Conservation (phyloP, 2,113 vertebrate species). For the Dromas ardeola region DNA sequence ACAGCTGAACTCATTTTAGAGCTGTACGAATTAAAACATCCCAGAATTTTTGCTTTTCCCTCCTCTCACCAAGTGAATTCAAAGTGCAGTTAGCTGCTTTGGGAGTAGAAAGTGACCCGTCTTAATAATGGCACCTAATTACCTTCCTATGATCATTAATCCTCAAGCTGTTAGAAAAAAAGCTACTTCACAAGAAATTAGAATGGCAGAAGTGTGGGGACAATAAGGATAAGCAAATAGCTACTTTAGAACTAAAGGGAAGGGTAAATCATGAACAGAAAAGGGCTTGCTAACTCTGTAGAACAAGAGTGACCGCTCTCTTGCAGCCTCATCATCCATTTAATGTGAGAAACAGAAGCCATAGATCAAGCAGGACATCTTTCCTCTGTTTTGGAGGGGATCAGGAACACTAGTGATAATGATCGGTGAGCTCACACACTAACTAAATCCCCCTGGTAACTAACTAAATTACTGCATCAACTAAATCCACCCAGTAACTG, state of each 20-base stretch:
- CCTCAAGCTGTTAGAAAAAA: not conserved
- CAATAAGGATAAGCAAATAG: not conserved
- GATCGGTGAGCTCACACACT: not conserved
- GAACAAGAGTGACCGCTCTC: not conserved
- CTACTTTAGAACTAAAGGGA: not conserved
- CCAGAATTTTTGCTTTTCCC: not conserved
- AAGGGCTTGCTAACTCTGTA: not conserved
- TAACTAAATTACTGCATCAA: not conserved
- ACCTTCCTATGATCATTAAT: not conserved
- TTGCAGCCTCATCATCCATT: not conserved
- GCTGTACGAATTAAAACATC: not conserved
- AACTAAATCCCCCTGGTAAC: not conserved
- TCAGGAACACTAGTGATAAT: not conserved
- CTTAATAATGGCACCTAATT: not conserved
- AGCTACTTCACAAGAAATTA: not conserved
- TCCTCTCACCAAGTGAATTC: not conserved
- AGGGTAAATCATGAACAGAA: not conserved
- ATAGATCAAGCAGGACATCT: not conserved
- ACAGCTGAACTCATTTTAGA: not conserved
- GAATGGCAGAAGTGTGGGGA: not conserved
- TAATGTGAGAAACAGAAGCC: not conserved
- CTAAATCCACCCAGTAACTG: not conserved
- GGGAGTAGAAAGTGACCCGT: not conserved
- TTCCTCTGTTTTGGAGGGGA: not conserved
- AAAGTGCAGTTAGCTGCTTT: not conserved